Evolutionary conservation across 2,797 vertebrate species (phyloP).

Genomic region (Oryzias sinensis): DNA sequence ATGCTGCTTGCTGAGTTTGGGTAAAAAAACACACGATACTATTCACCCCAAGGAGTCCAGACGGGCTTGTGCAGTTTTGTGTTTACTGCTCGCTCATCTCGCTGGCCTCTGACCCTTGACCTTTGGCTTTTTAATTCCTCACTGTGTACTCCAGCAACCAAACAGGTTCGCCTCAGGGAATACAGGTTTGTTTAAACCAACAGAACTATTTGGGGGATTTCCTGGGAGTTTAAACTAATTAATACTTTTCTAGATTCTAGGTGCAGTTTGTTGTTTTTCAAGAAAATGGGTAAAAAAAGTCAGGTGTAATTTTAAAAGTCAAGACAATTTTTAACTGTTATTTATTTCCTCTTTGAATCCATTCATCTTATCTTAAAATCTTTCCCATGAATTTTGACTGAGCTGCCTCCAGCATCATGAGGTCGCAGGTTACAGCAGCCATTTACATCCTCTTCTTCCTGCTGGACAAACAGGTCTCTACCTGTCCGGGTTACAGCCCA

Average conservation of each 20-base stretch:
- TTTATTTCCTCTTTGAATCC: conserved; percentile 7
- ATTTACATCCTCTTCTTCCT: conserved; percentile 37
- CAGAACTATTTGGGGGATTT: not conserved
- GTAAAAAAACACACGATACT: conserved; percentile 26
- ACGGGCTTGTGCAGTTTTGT: conserved; percentile 39
- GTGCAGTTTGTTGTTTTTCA: not conserved
- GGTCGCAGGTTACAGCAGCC: conserved; percentile 37
- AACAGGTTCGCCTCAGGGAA: conserved; percentile 33
- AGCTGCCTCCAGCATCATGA: conserved; percentile 34
- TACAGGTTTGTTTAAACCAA: conserved; percentile 12
- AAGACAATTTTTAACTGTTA: not conserved
- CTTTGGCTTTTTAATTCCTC: conserved; percentile 38
- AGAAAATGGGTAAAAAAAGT: not conserved
- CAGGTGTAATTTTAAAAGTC: not conserved
- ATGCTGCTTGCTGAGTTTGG: conserved; percentile 26
- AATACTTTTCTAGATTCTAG: no score
- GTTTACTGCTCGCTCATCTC: conserved; percentile 47
- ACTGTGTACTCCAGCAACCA: conserved; percentile 23
- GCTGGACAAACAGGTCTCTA: conserved; percentile 47
- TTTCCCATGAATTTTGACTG: conserved; percentile 26
- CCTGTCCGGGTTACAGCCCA: conserved; percentile 50
- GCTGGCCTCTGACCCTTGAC: conserved; percentile 42
- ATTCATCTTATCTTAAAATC: conserved; percentile 15
- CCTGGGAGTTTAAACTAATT: not conserved
- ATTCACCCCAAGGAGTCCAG: conserved; percentile 27